Conservation (phyloP, 2,888 invertebrate genomes). For the Archips xylosteana region DNA sequence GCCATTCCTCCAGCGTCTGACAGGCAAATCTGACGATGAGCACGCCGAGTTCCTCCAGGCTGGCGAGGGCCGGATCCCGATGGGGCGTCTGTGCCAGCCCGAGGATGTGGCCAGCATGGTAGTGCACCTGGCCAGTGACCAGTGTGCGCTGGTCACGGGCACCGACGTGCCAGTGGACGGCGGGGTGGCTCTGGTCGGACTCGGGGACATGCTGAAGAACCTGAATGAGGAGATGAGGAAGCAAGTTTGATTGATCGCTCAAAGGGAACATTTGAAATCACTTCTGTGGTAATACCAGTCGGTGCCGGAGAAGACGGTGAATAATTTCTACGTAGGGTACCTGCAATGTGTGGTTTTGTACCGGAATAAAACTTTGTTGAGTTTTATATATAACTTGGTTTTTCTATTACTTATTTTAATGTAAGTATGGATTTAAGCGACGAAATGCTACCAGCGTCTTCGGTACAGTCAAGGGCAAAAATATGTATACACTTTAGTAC, state of each 20-base stretch:
- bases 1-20: slow-evolving; percentile 34
- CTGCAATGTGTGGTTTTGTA: not conserved
- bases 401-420: not conserved
- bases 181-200: slow-evolving; percentile 30
- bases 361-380: not conserved
- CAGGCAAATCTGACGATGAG: slow-evolving; percentile 34
- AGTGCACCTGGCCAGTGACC: slow-evolving; percentile 92
- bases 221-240: slow-evolving; percentile 26
- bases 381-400: not conserved
- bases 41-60: slow-evolving; percentile 32
- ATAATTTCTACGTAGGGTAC: no score
- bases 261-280: no score
- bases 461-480: no score
- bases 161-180: slow-evolving; percentile 52
- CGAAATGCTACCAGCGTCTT: no score
- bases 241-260: not conserved
- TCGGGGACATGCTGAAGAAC: slow-evolving; percentile 33
- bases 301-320: no score
- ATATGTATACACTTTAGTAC: no score
- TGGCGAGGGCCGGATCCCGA: slow-evolving; percentile 90
- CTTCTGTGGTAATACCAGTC: no score
- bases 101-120: slow-evolving; percentile 92
- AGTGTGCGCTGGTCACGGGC: slow-evolving; percentile 92
- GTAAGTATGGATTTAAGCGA: no score
- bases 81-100: slow-evolving; percentile 90